Base-by-base conservation (phyloP, 2,888 invertebrate species). In the Parnassius orleans region DNA sequence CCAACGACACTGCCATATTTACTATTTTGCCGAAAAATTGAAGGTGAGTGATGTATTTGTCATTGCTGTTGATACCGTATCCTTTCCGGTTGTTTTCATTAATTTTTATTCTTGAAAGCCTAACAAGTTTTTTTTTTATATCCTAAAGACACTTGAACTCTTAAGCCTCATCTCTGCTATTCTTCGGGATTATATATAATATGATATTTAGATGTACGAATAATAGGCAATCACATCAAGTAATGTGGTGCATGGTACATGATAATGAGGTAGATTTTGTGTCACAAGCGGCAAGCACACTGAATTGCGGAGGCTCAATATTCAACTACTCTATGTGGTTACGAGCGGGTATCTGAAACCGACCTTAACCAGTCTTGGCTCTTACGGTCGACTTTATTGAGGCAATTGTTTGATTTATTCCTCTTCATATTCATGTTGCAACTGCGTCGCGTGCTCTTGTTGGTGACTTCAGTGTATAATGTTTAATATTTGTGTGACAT, bases 391-490 rank as follows among this genome's bases (percentile, higher is more conserved):
- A 64, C 67, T 69, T 71, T 69, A 71, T 69, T 68, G 67, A 67
- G 64, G 63, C 70, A 66, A 71, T 70, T 68, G 63, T 65, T 63
- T 72, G 72, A 72, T 70, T 69, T 68, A 72, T 70, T 61, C 67
- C 53, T 60, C 64, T 60, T 60, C 60, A 53, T 53, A 64, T 64
- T 64, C 61, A 57, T 64, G 61, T 60, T 44, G 62, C 53, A 43
- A 57, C 46, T 24, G 46, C 58, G 57, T 60, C 61, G 57, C 57
- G 63, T 63, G 66, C 66, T 65, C 59, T 63, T 58, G 66, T 64
- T 60, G 48, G 54, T 15, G 50, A 41, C 47, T 53, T 50, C 48
- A 61, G 53, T 57, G 61, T 57, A 60, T 60, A 50, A 33, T 10
- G 57, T 60, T 59, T 54, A 57, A 60, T 62, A 65, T 60, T 65